Base-by-base conservation (phyloP, 2,888 invertebrate species). In the Nymphalis polychloros region DNA sequence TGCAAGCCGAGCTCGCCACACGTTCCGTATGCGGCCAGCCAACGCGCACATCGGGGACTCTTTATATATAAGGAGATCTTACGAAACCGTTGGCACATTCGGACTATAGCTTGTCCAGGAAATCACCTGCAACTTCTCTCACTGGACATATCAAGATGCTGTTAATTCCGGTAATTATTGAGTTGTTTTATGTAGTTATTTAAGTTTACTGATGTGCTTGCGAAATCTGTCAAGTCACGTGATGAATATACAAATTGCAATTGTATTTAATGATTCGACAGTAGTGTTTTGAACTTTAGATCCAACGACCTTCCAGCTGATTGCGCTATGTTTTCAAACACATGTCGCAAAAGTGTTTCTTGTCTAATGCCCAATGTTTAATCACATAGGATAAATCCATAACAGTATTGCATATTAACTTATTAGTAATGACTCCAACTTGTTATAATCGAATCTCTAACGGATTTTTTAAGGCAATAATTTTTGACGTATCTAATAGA, bases 41-140 rank as follows among this genome's bases (percentile, higher is more conserved):
- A 74, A 78, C 83, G 81, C 85, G 79, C 80, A 80, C 80, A 80
- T 78, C 81, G 82, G 80, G 78, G 80, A 80, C 84, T 81, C 82
- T 83, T 85, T 83, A 86, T 90, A 91, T 92, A 92, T 88, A 92
- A 87, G 83, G 87, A 85, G 82, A 87, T 86, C 87, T 90, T 90
- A 85, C 90, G 85, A 89, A 88, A 92, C 87, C 88, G 87, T 87
- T 84, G 85, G 79, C 92, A 88, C 91, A 92, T 86, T 91, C 90
- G 84, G 84, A 86, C 84, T 79, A 84, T 84, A 84, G 81, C 82
- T 83, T 82, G 88, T 85, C 84, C 91, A 90, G 92, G 90, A 91
- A 90, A 85, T 90, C 84, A 85, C 82, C 84, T 82, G 88, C 84
- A 81, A 79, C 79, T 84, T 82, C 85, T 83, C 81, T 83, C 80